Evolutionary conservation across 2,113 vertebrate species (phyloP).

Genomic region (Panthera tigris): DNA sequence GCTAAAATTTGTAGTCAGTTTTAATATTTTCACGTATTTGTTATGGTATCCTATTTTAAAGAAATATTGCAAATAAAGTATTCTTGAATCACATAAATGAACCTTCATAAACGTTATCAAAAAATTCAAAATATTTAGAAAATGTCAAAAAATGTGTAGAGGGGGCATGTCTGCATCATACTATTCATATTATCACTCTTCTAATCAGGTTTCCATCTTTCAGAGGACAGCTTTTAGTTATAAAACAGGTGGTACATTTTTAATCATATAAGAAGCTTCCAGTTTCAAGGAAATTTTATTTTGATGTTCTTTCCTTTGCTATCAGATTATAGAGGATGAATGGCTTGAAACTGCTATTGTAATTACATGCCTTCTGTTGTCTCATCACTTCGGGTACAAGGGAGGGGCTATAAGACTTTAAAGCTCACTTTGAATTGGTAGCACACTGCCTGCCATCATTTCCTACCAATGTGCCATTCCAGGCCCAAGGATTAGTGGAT

Average conservation of each 20-base stretch:
- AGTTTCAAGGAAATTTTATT: slow-evolving; percentile 83
- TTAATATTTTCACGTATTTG: not conserved
- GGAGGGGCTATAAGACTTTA: slow-evolving; percentile 61
- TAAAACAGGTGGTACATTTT: slow-evolving; percentile 84
- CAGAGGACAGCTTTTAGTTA: slow-evolving; percentile 72
- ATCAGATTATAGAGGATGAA: slow-evolving; percentile 85
- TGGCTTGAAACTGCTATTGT: slow-evolving; percentile 79
- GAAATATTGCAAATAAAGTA: not conserved
- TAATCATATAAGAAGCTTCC: slow-evolving; percentile 87
- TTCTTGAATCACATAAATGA: not conserved
- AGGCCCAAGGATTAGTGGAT: slow-evolving; percentile 80
- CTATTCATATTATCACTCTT: slow-evolving; percentile 78
- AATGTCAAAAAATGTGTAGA: not conserved
- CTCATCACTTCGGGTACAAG: slow-evolving; percentile 44
- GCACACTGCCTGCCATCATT: slow-evolving; percentile 85
- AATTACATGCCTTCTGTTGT: slow-evolving; percentile 86
- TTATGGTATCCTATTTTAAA: not conserved
- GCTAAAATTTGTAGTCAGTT: not conserved
- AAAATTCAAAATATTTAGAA: not conserved
- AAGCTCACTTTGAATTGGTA: slow-evolving; percentile 82
- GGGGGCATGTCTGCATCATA: slow-evolving; percentile 78
- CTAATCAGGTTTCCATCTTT: slow-evolving; percentile 81
- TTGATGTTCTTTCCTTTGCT: slow-evolving; percentile 87
- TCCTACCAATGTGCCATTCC: slow-evolving; percentile 82
- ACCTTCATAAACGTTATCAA: not conserved